Evolutionary conservation across 2,113 vertebrate genomes (phyloP).

Genomic region (Lophotis ruficrista): DNA sequence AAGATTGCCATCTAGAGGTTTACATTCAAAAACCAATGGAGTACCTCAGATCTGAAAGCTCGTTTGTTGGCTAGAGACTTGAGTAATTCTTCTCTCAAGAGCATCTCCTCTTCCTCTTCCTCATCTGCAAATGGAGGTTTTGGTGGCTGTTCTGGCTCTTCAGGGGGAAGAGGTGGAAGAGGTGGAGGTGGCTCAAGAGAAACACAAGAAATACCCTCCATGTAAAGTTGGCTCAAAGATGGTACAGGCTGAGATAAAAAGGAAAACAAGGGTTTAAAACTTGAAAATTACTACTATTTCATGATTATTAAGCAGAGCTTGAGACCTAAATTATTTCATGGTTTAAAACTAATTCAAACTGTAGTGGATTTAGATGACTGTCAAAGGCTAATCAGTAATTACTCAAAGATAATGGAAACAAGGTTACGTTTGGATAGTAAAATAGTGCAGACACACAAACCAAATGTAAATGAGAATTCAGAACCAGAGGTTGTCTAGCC

Average conservation of each 20-base stretch:
- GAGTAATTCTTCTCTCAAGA: constrained; percentile 92
- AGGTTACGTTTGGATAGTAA: not conserved
- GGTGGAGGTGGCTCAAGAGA: constrained; percentile 79
- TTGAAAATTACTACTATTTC: not conserved
- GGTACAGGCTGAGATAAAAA: constrained; percentile 61
- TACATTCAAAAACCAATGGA: not conserved
- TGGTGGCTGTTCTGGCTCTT: constrained; percentile 89
- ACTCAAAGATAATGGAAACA: not conserved
- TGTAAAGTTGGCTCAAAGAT: constrained; percentile 74
- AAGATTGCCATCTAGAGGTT: constrained; percentile 65
- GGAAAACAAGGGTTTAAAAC: not conserved
- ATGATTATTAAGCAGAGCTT: not conserved
- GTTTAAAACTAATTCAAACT: not conserved
- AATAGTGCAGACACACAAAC: not conserved
- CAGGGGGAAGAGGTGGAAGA: constrained; percentile 87
- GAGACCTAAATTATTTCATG: not conserved
- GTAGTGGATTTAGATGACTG: not conserved
- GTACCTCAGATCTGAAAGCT: constrained; percentile 83
- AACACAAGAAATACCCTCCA: constrained; percentile 66
- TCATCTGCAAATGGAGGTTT: constrained; percentile 97
- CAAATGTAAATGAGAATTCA: not conserved
- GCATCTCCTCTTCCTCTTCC: constrained; percentile 98
- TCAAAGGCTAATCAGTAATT: not conserved
- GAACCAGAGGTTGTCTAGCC: not conserved
- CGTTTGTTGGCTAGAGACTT: constrained; percentile 92